A percentile compares a stretch with the other conserved stretches of the same genome.
These are phyloP conservation scores for Rhinolophus ferrumequinum DNA, from an alignment of 2,113 vertebrate genomes.

Conservation along the genomic window DNA sequence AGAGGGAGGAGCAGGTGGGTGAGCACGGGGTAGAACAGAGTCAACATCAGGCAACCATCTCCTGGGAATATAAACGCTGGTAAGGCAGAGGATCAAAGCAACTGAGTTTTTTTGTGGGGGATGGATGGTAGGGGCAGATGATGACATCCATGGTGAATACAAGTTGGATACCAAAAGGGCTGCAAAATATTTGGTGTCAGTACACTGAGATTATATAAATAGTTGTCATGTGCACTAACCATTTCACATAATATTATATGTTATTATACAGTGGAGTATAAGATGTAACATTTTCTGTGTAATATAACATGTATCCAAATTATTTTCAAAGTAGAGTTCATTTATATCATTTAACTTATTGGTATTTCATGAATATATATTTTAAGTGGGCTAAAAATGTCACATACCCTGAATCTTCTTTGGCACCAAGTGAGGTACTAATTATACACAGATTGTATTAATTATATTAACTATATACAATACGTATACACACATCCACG, in stretches of 20 bases:
- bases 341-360: constrained; percentile 41
- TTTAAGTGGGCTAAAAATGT: constrained; percentile 29
- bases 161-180: not conserved
- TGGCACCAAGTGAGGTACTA: not conserved
- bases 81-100: not conserved
- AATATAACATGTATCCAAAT: not conserved
- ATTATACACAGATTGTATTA: not conserved
- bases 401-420: not conserved
- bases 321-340: not conserved
- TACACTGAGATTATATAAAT: not conserved
- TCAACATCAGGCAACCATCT: not conserved
- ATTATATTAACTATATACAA: constrained; percentile 14
- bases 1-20: not conserved
- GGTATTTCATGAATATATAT: not conserved
- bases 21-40: not conserved
- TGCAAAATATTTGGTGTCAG: not conserved
- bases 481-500: not conserved
- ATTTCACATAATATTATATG: not conserved
- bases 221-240: not conserved
- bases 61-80: not conserved
- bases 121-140: not conserved
- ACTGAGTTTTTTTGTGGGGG: not conserved
- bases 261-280: not conserved
- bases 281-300: not conserved
- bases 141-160: not conserved